phyloP scores from a whole-genome alignment of 2,113 vertebrate species.

The Tragelaphus strepsiceros region DNA sequence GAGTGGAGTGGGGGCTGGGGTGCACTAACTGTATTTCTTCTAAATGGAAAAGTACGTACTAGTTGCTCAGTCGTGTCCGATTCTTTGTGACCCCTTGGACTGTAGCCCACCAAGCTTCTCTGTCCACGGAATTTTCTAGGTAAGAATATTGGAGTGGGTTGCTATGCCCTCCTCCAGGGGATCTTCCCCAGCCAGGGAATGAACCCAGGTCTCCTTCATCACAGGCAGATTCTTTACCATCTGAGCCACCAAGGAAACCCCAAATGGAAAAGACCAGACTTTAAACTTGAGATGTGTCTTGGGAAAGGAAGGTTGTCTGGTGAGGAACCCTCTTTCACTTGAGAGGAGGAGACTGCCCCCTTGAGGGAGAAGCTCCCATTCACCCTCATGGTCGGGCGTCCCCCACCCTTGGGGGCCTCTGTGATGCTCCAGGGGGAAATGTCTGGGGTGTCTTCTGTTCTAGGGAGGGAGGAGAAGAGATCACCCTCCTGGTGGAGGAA shows the following conservation, averaged over 20 bases:
- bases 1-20: fast-evolving
- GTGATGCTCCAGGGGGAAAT: background rate
- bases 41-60: background rate
- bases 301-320: background rate
- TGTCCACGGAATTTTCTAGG: background rate
- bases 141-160: background rate
- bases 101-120: background rate
- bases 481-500: background rate
- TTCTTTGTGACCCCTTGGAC: background rate
- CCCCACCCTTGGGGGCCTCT: background rate
- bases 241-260: background rate
- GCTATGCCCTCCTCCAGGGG: background rate
- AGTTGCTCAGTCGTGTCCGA: fast-evolving
- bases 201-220: background rate
- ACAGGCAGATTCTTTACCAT: background rate
- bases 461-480: background rate
- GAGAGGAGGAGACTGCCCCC: too few relatives aligned
- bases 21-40: background rate
- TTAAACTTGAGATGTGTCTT: background rate
- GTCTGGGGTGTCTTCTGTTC: background rate
- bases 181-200: background rate
- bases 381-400: fast-evolving
- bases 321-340: background rate
- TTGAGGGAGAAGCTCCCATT: background rate
- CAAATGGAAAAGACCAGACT: background rate